Evolutionary conservation across 1,140 invertebrate genomes (phyloP).

Genomic region (Mamestra configurata): DNA sequence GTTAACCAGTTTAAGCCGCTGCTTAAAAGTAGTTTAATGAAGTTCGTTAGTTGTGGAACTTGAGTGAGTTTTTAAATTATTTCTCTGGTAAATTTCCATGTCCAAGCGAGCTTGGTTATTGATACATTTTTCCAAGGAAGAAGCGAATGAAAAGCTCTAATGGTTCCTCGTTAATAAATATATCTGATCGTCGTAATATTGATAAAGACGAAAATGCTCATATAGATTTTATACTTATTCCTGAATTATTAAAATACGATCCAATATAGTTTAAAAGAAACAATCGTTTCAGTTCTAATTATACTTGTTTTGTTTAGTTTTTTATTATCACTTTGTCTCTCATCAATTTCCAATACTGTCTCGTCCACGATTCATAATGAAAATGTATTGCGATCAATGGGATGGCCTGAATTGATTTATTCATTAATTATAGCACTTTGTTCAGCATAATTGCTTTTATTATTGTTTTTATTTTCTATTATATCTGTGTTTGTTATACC

Average conservation of each 20-base stretch:
- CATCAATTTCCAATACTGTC: background rate
- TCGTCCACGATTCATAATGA: background rate
- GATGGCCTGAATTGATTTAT: background rate
- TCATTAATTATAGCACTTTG: background rate
- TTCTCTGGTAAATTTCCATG: background rate
- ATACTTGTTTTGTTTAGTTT: background rate
- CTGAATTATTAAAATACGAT: too few species aligned
- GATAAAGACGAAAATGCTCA: too few species aligned
- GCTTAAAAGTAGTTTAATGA: slow-evolving; percentile 14
- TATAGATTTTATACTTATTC: too few species aligned
- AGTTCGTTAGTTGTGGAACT: background rate
- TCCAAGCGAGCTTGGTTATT: background rate
- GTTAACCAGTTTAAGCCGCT: background rate
- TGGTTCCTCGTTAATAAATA: too few species aligned
- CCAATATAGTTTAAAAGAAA: too few species aligned
- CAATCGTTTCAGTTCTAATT: background rate
- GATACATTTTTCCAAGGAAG: too few species aligned
- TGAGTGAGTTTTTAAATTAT: background rate
- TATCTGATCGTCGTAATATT: too few species aligned
- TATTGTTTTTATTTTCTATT: background rate
- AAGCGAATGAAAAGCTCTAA: too few species aligned
- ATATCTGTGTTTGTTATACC: background rate
- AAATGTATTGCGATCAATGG: background rate
- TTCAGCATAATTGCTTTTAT: background rate
- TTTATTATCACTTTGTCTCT: background rate